phyloP scores from a whole-genome alignment of 1,140 invertebrate genomes.

The Cotesia vestalis region DNA sequence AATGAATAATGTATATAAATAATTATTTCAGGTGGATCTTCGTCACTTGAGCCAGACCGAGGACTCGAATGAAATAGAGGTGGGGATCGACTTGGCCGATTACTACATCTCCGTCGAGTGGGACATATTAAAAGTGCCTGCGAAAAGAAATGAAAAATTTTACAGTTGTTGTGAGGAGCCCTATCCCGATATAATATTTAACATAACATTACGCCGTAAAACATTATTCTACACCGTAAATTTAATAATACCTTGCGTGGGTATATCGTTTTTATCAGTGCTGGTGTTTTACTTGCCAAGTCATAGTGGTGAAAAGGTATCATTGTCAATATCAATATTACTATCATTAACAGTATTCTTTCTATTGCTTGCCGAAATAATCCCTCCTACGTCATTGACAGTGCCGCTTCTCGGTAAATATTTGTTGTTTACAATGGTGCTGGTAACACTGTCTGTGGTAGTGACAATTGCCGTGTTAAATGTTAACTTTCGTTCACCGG shows the following conservation, averaged over 20 bases:
- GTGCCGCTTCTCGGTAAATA: conserved; percentile 98
- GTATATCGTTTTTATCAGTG: conserved; percentile 96
- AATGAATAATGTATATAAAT: too few species aligned
- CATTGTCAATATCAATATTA: conserved; percentile 97
- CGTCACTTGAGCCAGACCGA: conserved; percentile 83
- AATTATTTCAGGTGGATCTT: conserved; percentile 78
- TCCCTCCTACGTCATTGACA: conserved; percentile 98
- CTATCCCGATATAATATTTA: conserved; percentile 97
- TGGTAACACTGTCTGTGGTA: conserved; percentile 97
- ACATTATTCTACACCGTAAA: conserved; percentile 98
- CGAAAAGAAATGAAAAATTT: conserved; percentile 86
- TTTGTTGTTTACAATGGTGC: conserved; percentile 98
- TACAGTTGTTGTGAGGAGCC: conserved; percentile 92
- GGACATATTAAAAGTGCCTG: conserved; percentile 93
- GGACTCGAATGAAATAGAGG: conserved; percentile 82
- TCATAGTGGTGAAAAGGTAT: conserved; percentile 97
- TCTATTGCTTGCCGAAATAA: conserved; percentile 96
- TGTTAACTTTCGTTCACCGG: conserved; percentile 97
- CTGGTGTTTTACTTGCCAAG: conserved; percentile 98
- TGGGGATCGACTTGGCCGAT: conserved; percentile 91
- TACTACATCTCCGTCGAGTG: conserved; percentile 98
- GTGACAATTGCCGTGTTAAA: conserved; percentile 98
- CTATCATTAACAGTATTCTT: conserved; percentile 99
- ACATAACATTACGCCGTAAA: conserved; percentile 94
- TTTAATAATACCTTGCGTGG: conserved; percentile 94